Evolutionary conservation across 1,140 invertebrate genomes (phyloP), one percentile per base, ranked within the genome.

Genomic region (Drosophila sulfurigaster): DNA sequence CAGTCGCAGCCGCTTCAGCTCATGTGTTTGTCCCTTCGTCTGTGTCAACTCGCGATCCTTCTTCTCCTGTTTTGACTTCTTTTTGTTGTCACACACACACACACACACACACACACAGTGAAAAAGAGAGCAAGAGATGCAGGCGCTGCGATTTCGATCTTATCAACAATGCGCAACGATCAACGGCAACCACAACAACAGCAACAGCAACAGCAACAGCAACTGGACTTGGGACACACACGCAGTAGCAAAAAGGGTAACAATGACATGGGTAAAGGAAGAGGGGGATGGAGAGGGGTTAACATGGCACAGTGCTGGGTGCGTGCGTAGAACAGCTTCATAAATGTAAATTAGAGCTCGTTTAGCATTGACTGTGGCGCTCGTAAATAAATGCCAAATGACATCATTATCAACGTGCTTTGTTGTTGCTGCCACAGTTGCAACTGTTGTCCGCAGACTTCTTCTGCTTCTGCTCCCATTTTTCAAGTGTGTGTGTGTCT

Each of bases 321-420:
- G 88, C 88, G 83, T 83, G 81, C 89, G 88, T 88, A 91, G 83
- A 91, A 91, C 88, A 91, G 83, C 83, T 91, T 91, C 86, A 91
- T 91, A 91, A 91, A 91, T 91, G 88, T 91, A 91, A 91, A 91
- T 91, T 91, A 91, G 89, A 91, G 87, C 88, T 91, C 89, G 89
- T 91, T 91, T 91, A 91, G 88, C 88, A 85, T 85, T 78, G 78
- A 88, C 80, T 81, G 83, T 91, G 83, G 79, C 76, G 81, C 88
- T 91, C 88, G 88, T 91, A 91, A 91, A 91, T 91, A 91, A 91
- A 91, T 88, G 88, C 89, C 88, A 91, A 91, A 89, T 91, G 88
- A 91, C 88, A 91, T 91, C 88, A 91, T 91, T 91, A 91, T 91
- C 85, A 81, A 75, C 67, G 70, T 86, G 80, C 80, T 78, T 86